These are phyloP conservation scores for Drosophila orena DNA, from an alignment of 1,140 invertebrate genomes.

Conservation along the genomic window DNA sequence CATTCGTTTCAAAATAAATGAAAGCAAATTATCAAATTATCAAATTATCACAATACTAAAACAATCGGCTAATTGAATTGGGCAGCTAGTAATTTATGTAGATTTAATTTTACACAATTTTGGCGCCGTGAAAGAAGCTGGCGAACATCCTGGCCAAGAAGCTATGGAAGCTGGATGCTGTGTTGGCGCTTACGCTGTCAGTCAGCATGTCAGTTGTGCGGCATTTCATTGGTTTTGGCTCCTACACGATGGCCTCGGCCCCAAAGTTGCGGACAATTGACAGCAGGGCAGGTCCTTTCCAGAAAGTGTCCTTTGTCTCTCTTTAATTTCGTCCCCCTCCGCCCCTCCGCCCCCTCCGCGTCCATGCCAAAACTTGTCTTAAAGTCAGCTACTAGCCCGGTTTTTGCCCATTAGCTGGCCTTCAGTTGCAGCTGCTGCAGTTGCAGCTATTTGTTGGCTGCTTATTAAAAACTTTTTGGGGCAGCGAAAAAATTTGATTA, in stretches of 20 bases:
- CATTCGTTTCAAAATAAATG: no score
- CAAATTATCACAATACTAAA: no score
- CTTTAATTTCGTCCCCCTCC: conserved; percentile 24
- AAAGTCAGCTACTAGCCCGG: conserved; percentile 6
- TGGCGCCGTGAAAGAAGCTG: not conserved
- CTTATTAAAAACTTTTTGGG: conserved; percentile 64
- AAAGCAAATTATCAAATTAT: no score
- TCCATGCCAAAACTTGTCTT: conserved; percentile 6
- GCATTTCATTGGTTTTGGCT: conserved; percentile 52
- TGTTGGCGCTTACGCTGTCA: conserved; percentile 56
- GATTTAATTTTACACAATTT: not conserved
- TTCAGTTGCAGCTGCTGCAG: conserved; percentile 31
- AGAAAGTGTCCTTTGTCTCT: conserved; percentile 29
- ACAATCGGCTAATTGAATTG: no score
- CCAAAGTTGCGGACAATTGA: conserved; percentile 48
- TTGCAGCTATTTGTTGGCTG: conserved; percentile 39
- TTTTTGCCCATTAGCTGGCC: conserved; percentile 35
- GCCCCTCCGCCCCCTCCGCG: no score
- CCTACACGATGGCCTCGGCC: conserved; percentile 16
- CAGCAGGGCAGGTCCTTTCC: conserved; percentile 13
- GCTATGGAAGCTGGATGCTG: conserved; percentile 15
- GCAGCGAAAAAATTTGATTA: conserved; percentile 53
- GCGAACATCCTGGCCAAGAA: conserved; percentile 14
- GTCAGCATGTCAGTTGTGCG: conserved; percentile 63
- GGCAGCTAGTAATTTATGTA: no score